These are phyloP conservation scores for Mormyrus iriodes DNA, from an alignment of 2,113 vertebrate genomes.

Conservation along the genomic window DNA sequence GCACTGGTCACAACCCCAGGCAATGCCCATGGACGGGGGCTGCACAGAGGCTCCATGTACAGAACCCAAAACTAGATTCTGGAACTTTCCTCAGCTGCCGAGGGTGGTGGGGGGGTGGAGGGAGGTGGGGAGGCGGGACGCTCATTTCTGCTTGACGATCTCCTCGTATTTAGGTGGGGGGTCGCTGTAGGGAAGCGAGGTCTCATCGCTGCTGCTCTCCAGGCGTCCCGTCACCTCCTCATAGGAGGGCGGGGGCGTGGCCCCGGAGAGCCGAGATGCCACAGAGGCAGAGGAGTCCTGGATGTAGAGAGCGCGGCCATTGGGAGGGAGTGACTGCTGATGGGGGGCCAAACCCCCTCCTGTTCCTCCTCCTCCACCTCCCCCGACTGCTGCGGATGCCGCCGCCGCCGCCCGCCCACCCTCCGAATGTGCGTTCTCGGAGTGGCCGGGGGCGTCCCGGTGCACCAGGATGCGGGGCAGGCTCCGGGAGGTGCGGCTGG, in stretches of 20 bases:
- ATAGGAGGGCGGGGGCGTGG: slow-evolving; percentile 78
- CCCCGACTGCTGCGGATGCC: slow-evolving; percentile 28
- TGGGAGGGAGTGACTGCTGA: slow-evolving; percentile 42
- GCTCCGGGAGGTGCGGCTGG: slow-evolving; percentile 67
- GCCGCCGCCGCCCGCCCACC: slow-evolving; percentile 37
- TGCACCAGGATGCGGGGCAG: slow-evolving; percentile 78
- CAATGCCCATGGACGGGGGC: neutral
- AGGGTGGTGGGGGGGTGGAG: neutral
- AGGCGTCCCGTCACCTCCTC: slow-evolving; percentile 80
- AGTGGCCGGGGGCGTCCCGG: slow-evolving; percentile 58
- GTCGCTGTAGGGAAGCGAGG: slow-evolving; percentile 66
- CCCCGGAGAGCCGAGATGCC: slow-evolving; percentile 72
- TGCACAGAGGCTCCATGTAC: neutral
- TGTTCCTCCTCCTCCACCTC: neutral
- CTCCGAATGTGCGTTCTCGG: slow-evolving; percentile 57
- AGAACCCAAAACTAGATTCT: neutral
- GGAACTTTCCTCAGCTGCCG: neutral
- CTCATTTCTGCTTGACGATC: slow-evolving; percentile 64
- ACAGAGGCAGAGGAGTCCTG: slow-evolving; percentile 62
- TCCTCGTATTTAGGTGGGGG: slow-evolving; percentile 83
- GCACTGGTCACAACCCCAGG: neutral
- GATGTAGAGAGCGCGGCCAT: slow-evolving; percentile 60
- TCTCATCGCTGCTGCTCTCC: slow-evolving; percentile 73
- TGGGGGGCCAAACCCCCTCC: slow-evolving; percentile 41
- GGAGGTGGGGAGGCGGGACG: neutral